phyloP scores from a whole-genome alignment of 2,797 vertebrate genomes.

The Taeniopygia guttata region DNA sequence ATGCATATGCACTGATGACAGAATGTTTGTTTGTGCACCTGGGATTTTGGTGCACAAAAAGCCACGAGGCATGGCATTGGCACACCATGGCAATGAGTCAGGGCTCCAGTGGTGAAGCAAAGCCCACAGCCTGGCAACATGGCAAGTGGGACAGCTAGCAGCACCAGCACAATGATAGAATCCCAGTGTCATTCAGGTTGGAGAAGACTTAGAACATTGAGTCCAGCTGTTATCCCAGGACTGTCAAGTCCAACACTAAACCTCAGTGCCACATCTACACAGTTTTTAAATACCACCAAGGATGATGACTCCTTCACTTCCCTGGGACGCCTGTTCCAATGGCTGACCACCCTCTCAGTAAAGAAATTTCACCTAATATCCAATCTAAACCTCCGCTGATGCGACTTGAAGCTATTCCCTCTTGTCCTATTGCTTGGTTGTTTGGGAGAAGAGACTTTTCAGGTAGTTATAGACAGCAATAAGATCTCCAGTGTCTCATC shows the following conservation, averaged over 20 bases:
- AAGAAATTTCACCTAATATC: neutral
- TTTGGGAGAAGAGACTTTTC: neutral
- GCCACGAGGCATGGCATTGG: fast-evolving
- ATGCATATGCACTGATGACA: neutral
- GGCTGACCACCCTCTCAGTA: neutral
- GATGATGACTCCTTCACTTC: neutral
- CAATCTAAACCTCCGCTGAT: neutral
- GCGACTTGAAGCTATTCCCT: neutral
- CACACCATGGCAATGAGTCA: fast-evolving
- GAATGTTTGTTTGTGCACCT: neutral
- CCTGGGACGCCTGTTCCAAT: neutral
- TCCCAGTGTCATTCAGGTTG: fast-evolving
- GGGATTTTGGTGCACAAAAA: fast-evolving
- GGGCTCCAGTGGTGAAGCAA: neutral
- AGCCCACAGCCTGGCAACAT: neutral
- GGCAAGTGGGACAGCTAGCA: fast-evolving
- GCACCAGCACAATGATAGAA: neutral
- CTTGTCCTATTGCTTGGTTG: neutral
- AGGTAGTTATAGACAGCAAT: neutral
- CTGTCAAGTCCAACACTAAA: neutral
- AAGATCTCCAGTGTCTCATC: neutral
- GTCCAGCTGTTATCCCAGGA: neutral
- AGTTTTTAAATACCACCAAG: neutral
- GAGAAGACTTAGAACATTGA: neutral
- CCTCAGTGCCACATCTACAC: neutral